Evolutionary conservation across 2,797 vertebrate species (phyloP).

Genomic region (Onychomys leucogaster): DNA sequence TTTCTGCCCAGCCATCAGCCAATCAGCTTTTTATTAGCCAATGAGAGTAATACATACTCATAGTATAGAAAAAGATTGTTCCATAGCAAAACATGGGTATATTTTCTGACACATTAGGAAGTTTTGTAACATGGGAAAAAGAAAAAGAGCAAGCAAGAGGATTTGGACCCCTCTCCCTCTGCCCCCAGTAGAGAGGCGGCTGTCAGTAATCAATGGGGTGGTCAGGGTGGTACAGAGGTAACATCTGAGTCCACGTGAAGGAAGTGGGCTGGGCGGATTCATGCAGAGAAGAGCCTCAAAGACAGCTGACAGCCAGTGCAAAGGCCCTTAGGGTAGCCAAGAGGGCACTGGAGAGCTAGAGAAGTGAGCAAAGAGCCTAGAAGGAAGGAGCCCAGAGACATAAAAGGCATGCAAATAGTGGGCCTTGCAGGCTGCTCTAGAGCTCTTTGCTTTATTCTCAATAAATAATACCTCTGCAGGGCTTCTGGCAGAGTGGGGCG

Average conservation of each 20-base stretch:
- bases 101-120: background rate
- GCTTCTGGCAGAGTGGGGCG: background rate
- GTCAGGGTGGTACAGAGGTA: background rate
- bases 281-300: background rate
- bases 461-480: background rate
- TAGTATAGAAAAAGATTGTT: too few species aligned
- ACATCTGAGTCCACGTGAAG: background rate
- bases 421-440: background rate
- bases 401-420: accelerated
- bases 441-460: background rate
- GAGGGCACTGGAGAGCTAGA: background rate
- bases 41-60: too few species aligned
- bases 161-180: too few species aligned
- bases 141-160: background rate
- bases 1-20: too few species aligned
- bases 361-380: background rate
- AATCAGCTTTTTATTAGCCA: too few species aligned
- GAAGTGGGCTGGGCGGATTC: background rate
- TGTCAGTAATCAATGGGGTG: background rate
- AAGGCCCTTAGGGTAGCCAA: background rate
- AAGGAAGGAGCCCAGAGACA: background rate
- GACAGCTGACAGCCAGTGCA: background rate
- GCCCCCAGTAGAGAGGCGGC: background rate
- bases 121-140: background rate
- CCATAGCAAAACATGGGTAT: background rate